Base-by-base conservation (phyloP, 2,113 vertebrate species). In the Camelus bactrianus region DNA sequence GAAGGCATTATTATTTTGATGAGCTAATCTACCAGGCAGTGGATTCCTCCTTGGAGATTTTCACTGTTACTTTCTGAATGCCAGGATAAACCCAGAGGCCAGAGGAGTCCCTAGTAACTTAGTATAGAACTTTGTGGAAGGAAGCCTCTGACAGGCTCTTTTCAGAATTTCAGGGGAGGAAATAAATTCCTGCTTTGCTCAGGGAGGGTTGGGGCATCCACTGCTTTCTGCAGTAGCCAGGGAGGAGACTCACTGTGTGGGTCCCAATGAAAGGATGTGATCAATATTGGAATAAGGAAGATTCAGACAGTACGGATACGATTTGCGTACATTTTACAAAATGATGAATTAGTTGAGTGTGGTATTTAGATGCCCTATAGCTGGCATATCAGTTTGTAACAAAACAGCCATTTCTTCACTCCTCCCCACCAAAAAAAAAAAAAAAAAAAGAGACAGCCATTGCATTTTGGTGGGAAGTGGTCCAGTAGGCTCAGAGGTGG, bases 401-500 rank as follows among this genome's bases (percentile, higher is more conserved):
- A 20, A 75, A 35, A 52, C 24, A 8, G 42, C 9, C 15, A 56
- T 48, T 52, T 17, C 2, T 87, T 73, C 30, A 97, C 89, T 73
- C 96, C 72, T 35, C 17, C 17, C 93, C 92, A 16, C 92, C 96
- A 90, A 22, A 5, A 42, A 42, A 42, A 42, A 42, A 42, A 5
- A 42, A 5, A 90, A 22, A 5, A 42, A 42, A 42, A 42, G 38
- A 42, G 38, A 42, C 65, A 96, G 86, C 42, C 81, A 28, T 80
- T 35, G 60, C 11, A 1, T 14, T 1, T 24, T 24, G 9, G 79
- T 80, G 97, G 22, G 42, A 95, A 96, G 91, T 79, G 96, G 98
- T 96, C 84, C 24, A 38, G 5, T 19, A 2, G 54, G 28, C 20
- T 50, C 38, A 24, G 42, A 6, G 73, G 35, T 80, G 48, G 75